A percentile compares a stretch with the other conserved stretches of the same genome.
phyloP scores from a whole-genome alignment of 2,888 invertebrate genomes.

The Timandra comae region DNA sequence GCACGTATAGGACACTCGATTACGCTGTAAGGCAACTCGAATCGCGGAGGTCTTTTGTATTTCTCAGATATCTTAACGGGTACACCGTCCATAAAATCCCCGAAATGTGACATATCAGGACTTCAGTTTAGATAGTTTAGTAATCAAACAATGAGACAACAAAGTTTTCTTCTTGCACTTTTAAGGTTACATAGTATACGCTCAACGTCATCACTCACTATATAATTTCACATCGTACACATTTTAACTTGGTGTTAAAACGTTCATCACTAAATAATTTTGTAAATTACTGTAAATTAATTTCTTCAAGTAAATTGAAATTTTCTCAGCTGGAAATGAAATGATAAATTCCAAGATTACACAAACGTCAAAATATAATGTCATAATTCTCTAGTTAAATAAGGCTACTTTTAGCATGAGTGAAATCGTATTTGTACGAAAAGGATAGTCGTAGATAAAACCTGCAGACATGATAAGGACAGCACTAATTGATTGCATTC shows the following conservation, averaged over 20 bases:
- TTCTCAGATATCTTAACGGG: slow-evolving; percentile 92
- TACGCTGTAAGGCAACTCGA: slow-evolving; percentile 71
- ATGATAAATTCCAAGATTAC: too few relatives aligned
- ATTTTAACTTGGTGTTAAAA: slow-evolving; percentile 3
- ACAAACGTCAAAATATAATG: too few relatives aligned
- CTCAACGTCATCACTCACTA: slow-evolving; percentile 63
- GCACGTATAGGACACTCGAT: slow-evolving; percentile 51
- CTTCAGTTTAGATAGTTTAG: slow-evolving; percentile 35
- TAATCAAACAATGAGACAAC: slow-evolving; percentile 61
- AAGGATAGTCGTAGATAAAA: too few relatives aligned
- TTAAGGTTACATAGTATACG: slow-evolving; percentile 68
- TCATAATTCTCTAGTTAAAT: too few relatives aligned
- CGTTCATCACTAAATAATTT: slow-evolving; percentile 7
- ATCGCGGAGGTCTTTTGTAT: slow-evolving; percentile 85
- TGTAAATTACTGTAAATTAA: background rate
- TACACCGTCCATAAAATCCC: slow-evolving; percentile 87
- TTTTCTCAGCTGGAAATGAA: slow-evolving; percentile 1
- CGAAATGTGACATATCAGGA: slow-evolving; percentile 70
- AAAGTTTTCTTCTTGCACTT: slow-evolving; percentile 64
- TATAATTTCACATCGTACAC: slow-evolving; percentile 23
- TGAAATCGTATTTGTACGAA: too few relatives aligned
- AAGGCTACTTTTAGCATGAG: too few relatives aligned
- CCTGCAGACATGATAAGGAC: too few relatives aligned
- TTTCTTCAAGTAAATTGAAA: background rate
- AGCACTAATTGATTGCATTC: too few relatives aligned